Base-by-base conservation (phyloP, 2,797 vertebrate genomes). In the Enteromius unitaeniatus region DNA sequence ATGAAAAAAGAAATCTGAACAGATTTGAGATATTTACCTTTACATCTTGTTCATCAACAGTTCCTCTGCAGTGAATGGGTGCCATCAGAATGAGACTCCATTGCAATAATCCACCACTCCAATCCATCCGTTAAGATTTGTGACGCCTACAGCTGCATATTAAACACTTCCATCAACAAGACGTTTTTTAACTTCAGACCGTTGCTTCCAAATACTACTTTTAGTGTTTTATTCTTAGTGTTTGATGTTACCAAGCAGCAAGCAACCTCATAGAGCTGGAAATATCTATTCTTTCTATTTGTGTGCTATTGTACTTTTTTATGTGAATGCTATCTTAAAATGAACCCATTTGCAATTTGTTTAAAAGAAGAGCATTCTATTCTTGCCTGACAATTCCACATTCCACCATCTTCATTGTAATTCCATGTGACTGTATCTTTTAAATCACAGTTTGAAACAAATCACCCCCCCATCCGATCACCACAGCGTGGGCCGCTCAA, bases 341-440 rank as follows among this genome's bases (percentile, higher is more conserved):
- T 88, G 91, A 90, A 87, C 91, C 78, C 84, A 86, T 88, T 76
- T 82, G 84, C 75, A 79, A 76, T 88, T 73, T 83, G 78, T 84
- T 80, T 37, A 17, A 78, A 64, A 55, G 13, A 8, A 79, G 49
- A 28, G 69, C 47, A 42, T 82, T 81, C 37, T 4, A 1, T 14
- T 31, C 74, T 23, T 4, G 19, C 81, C 78, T 81, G 62, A 89
- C 90, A 88, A 92, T 86, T 79, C 76, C 80, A 90, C 90, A 91
- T 91, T 90, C 88, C 92, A 93, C 89, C 92, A 89, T 91, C 89
- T 90, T 88, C 87, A 78, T 78, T 73, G 73, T 87, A 78, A 81
- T 89, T 87, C 74, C 78, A 84, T 89, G 85, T 88, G 82, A 88
- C 87, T 81, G 92, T 92, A 94, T 95, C 93, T 93, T 90, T 42